A percentile compares a stretch with the other conserved stretches of the same genome.
phyloP scores from a whole-genome alignment of 2,888 invertebrate species.

The Agrypnus murinus region DNA sequence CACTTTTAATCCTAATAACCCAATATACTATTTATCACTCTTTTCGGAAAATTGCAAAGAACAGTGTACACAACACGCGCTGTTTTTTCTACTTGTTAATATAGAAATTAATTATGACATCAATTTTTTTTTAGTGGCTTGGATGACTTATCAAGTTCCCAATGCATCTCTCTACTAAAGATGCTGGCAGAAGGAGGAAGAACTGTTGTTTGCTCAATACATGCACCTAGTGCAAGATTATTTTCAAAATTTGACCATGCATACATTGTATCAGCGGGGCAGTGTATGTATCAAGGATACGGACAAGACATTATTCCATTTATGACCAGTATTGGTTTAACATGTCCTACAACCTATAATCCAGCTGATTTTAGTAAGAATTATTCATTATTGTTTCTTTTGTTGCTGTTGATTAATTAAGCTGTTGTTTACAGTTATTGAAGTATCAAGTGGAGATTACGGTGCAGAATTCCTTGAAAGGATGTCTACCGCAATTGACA shows the following conservation, averaged over 20 bases:
- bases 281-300: conserved; percentile 92
- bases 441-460: conserved; percentile 87
- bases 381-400: not conserved
- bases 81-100: too few relatives aligned
- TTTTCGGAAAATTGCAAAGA: too few relatives aligned
- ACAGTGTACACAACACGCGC: too few relatives aligned
- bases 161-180: conserved; percentile 90
- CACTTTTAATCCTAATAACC: too few relatives aligned
- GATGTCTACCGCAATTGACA: conserved; percentile 81
- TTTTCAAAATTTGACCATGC: conserved; percentile 95
- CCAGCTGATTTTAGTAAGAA: conserved; percentile 93
- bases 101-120: too few relatives aligned
- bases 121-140: conserved; percentile 88
- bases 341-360: conserved; percentile 94
- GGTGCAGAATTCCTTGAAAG: conserved; percentile 78
- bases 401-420: not conserved
- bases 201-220: conserved; percentile 95
- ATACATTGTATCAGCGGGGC: conserved; percentile 90
- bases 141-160: conserved; percentile 92
- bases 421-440: conserved; percentile 75
- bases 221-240: conserved; percentile 95
- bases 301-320: conserved; percentile 88
- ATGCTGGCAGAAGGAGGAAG: conserved; percentile 89
- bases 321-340: conserved; percentile 82
- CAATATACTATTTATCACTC: too few relatives aligned